Percentiles rank a stretch among this genome's conserved stretches.
phyloP scores from a whole-genome alignment of 2,888 invertebrate species.

The Ryuthela nishihirai region DNA sequence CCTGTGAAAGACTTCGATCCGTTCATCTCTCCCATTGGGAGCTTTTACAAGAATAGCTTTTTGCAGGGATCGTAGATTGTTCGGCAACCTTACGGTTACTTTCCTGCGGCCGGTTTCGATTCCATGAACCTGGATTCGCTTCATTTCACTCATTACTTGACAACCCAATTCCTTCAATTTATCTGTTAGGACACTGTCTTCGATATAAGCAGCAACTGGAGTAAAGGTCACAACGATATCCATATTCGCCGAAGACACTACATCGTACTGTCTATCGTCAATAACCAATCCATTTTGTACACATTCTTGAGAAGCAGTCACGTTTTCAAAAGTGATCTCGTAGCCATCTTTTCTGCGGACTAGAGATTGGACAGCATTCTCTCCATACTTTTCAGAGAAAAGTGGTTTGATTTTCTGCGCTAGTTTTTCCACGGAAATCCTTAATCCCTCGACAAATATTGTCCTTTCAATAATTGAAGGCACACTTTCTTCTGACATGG shows the following conservation, averaged over 20 bases:
- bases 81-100: slow-evolving; percentile 22
- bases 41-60: slow-evolving; percentile 26
- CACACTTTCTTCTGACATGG: not conserved
- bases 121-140: slow-evolving; percentile 13
- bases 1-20: slow-evolving; percentile 22
- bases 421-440: slow-evolving; percentile 25
- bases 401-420: slow-evolving; percentile 20
- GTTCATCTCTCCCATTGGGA: slow-evolving; percentile 18
- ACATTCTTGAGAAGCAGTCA: slow-evolving; percentile 21
- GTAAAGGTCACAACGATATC: slow-evolving; percentile 25
- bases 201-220: slow-evolving; percentile 29
- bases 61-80: slow-evolving; percentile 20
- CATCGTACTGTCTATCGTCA: slow-evolving; percentile 26
- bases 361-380: slow-evolving; percentile 15
- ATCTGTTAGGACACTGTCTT: slow-evolving; percentile 13
- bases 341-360: slow-evolving; percentile 25
- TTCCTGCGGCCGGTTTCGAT: slow-evolving; percentile 30
- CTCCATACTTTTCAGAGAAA: slow-evolving; percentile 22
- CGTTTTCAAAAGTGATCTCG: slow-evolving; percentile 20
- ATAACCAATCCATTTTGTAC: slow-evolving; percentile 25
- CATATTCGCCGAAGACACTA: slow-evolving; percentile 19
- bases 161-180: slow-evolving; percentile 18
- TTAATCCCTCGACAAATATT: slow-evolving; percentile 27
- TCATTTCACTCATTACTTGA: slow-evolving; percentile 16
- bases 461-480: slow-evolving; percentile 10